Evolutionary conservation across 2,888 invertebrate species (phyloP).

Genomic region (Gymnocheta viridis): DNA sequence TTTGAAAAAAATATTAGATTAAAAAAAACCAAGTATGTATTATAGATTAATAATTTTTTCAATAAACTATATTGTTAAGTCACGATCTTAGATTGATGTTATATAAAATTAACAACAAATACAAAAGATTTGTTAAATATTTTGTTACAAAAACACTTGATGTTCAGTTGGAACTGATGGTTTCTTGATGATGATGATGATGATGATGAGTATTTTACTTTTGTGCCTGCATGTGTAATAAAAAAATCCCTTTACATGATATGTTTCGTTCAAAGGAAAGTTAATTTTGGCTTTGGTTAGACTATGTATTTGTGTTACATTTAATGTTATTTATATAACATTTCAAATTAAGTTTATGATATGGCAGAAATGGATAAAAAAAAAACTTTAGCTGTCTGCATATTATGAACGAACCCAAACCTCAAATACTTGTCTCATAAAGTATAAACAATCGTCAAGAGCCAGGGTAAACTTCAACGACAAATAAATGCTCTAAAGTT

Average conservation of each 20-base stretch:
- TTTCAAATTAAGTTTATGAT: constrained; percentile 79
- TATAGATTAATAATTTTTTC: constrained; percentile 18
- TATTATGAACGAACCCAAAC: constrained; percentile 13
- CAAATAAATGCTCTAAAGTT: neutral
- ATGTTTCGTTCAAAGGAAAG: constrained; percentile 8
- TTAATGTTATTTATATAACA: constrained; percentile 68
- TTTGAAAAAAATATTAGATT: neutral
- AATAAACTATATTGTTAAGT: constrained; percentile 34
- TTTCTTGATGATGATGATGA: neutral
- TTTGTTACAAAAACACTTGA: neutral
- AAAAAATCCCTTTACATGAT: neutral
- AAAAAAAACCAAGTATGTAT: constrained; percentile 13
- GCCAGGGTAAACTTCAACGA: neutral
- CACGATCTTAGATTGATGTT: constrained; percentile 55
- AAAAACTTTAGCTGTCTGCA: neutral
- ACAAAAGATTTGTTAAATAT: neutral
- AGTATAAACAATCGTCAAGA: neutral
- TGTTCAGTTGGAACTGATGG: neutral
- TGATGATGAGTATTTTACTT: neutral
- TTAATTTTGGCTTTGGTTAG: constrained; percentile 6
- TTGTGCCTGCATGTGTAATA: neutral
- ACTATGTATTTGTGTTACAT: constrained; percentile 3
- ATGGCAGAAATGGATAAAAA: constrained; percentile 72
- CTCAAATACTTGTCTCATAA: constrained; percentile 38
- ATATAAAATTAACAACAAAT: neutral